phyloP scores from a whole-genome alignment of 2,888 invertebrate genomes.

The Brachyptera putata region DNA sequence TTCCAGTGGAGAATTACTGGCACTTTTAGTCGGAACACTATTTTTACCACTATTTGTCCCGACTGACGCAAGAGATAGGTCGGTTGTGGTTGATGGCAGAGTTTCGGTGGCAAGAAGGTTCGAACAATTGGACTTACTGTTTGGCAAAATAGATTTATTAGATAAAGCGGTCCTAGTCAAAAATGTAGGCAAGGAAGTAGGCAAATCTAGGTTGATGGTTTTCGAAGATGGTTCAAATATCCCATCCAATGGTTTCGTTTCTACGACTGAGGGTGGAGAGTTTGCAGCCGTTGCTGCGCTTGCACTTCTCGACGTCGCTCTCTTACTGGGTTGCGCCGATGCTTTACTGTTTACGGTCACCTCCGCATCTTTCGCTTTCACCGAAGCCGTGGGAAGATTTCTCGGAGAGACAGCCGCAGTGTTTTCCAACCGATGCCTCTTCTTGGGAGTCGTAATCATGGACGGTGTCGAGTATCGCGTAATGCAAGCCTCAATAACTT shows the following conservation, averaged over 20 bases:
- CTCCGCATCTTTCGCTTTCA: conserved; percentile 46
- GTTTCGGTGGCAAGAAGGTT: neutral
- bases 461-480: conserved; percentile 44
- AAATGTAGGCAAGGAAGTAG: neutral
- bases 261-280: neutral
- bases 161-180: conserved; percentile 1
- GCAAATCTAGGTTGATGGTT: neutral
- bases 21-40: neutral
- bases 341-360: conserved; percentile 49
- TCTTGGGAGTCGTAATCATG: conserved; percentile 62
- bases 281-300: conserved; percentile 49
- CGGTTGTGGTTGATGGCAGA: neutral
- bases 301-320: conserved; percentile 51
- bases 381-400: conserved; percentile 49
- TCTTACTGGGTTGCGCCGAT: conserved; percentile 44
- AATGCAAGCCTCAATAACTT: conserved; percentile 54
- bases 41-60: neutral
- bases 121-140: neutral
- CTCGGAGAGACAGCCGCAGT: conserved; percentile 37
- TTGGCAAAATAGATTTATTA: conserved; percentile 18
- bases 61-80: neutral
- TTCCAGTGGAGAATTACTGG: neutral
- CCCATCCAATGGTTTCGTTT: neutral
- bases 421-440: conserved; percentile 62
- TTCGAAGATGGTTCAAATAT: conserved; percentile 9